These are phyloP conservation scores for Erebia ligea DNA, from an alignment of 2,888 invertebrate species.

Conservation along the genomic window DNA sequence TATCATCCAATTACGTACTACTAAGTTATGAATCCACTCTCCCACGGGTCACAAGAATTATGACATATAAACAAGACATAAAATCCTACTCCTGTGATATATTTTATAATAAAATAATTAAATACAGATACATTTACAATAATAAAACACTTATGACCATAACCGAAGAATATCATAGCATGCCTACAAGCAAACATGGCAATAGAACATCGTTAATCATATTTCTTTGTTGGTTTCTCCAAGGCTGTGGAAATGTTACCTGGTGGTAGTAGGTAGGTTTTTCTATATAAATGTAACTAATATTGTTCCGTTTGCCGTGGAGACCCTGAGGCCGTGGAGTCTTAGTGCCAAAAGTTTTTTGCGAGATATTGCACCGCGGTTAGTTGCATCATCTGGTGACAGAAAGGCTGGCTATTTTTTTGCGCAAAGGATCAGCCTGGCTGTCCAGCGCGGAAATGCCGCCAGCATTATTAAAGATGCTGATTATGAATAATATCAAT, in stretches of 20 bases:
- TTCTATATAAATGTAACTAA: too few species aligned
- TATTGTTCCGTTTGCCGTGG: too few species aligned
- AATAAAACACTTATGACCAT: conserved; percentile 42
- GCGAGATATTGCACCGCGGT: too few species aligned
- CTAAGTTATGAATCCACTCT: conserved; percentile 14
- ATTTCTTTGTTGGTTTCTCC: conserved; percentile 29
- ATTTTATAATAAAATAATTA: conserved; percentile 39
- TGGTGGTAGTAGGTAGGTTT: background rate
- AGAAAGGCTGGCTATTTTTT: too few species aligned
- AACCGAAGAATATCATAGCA: conserved; percentile 33
- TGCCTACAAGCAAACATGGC: conserved; percentile 27
- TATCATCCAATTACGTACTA: background rate
- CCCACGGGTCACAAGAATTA: conserved; percentile 26
- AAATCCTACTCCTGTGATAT: conserved; percentile 31
- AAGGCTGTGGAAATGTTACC: conserved; percentile 36
- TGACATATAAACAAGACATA: conserved; percentile 32
- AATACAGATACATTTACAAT: conserved; percentile 39
- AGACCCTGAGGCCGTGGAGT: too few species aligned
- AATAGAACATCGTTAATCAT: conserved; percentile 35
- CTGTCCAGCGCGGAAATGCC: too few species aligned
- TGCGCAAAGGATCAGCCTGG: too few species aligned
- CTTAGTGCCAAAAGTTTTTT: too few species aligned
- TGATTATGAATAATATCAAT: too few species aligned
- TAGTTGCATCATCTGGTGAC: too few species aligned
- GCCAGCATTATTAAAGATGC: too few species aligned